These are phyloP conservation scores for Dryas iulia DNA, from an alignment of 1,140 invertebrate species.

Conservation along the genomic window DNA sequence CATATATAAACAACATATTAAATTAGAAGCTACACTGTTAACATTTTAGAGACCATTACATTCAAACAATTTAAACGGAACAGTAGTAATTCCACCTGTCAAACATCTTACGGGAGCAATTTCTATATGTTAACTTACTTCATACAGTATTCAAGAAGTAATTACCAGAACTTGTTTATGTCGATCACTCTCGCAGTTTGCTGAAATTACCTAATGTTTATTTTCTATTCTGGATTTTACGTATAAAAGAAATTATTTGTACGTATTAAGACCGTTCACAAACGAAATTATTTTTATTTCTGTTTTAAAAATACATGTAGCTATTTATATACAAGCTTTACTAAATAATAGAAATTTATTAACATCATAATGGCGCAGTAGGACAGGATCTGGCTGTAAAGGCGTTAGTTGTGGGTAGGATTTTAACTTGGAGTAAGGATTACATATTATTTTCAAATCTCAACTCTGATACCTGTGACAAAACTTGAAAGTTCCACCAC, in stretches of 20 bases:
- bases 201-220: neutral
- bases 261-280: neutral
- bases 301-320: too few relatives aligned
- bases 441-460: too few relatives aligned
- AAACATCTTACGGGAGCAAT: conserved; percentile 23
- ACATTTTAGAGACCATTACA: neutral
- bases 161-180: conserved; percentile 57
- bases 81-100: conserved; percentile 6
- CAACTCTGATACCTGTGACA: too few relatives aligned
- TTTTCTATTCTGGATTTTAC: neutral
- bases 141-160: conserved; percentile 55
- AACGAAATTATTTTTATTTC: too few relatives aligned
- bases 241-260: neutral
- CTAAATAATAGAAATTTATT: too few relatives aligned
- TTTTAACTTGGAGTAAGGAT: too few relatives aligned
- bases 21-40: neutral
- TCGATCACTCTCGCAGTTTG: conserved; percentile 51
- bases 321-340: too few relatives aligned
- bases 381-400: too few relatives aligned
- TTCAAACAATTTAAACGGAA: neutral
- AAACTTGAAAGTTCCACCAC: too few relatives aligned
- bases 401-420: too few relatives aligned
- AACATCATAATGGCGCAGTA: too few relatives aligned
- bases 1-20: neutral
- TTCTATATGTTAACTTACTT: conserved; percentile 34